Conservation (phyloP, 2,113 vertebrate genomes). For the Bettongia penicillata region DNA sequence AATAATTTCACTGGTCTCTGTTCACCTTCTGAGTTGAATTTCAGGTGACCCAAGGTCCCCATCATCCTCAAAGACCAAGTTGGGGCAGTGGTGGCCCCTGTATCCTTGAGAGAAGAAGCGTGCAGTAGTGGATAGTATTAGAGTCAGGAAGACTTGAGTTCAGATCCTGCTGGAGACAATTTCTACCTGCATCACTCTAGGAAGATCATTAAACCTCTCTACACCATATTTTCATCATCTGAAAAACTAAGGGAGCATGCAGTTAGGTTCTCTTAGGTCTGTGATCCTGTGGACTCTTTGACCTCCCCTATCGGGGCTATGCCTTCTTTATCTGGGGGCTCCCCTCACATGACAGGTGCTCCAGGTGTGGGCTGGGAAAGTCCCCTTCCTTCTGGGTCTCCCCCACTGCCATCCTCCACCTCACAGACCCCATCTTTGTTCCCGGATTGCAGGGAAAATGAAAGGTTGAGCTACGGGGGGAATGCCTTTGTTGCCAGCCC, state of each 20-base stretch:
- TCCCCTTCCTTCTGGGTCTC: neutral
- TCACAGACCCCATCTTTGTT: neutral
- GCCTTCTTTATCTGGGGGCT: too few relatives aligned
- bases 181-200: neutral
- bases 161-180: neutral
- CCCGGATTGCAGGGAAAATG: neutral
- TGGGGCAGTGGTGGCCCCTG: neutral
- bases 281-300: too few relatives aligned
- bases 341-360: neutral
- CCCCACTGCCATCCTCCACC: neutral
- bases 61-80: neutral
- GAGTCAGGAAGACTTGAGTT: neutral
- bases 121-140: neutral
- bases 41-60: too few relatives aligned
- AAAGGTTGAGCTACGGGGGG: conserved; percentile 19
- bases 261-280: neutral
- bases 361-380: neutral
- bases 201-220: neutral
- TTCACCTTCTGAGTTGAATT: neutral
- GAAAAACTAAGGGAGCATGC: too few relatives aligned
- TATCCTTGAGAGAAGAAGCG: neutral
- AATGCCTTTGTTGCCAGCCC: conserved; percentile 5
- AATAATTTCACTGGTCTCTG: neutral
- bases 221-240: neutral
- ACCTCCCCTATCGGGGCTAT: too few relatives aligned